A percentile compares a stretch with the other conserved stretches of the same genome.
These are phyloP conservation scores for Mastomys natalensis DNA, from an alignment of 2,113 vertebrate species.

Conservation along the genomic window DNA sequence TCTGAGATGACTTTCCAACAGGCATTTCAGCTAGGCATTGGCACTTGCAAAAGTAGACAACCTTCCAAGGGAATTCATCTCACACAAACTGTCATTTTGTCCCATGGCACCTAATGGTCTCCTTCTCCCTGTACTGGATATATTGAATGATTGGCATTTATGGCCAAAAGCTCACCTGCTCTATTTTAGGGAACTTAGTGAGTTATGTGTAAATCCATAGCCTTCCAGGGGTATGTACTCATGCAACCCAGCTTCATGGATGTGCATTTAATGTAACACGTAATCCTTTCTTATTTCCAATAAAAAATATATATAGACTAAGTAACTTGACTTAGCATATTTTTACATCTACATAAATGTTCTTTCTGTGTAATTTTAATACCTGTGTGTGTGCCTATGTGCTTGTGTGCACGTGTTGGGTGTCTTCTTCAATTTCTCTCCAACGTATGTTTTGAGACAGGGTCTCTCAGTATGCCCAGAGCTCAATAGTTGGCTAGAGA, in stretches of 20 bases:
- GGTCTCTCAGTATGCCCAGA: background rate
- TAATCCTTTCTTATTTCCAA: background rate
- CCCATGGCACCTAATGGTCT: background rate
- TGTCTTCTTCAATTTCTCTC: background rate
- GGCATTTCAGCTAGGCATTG: background rate
- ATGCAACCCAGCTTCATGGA: background rate
- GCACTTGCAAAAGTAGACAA: background rate
- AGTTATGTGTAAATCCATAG: background rate
- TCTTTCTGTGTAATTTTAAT: conserved; percentile 38
- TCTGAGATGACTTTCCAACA: background rate
- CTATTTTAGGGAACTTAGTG: background rate
- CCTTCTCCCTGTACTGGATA: background rate
- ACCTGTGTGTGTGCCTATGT: background rate
- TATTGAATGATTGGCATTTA: background rate
- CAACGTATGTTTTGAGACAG: background rate
- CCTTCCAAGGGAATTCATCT: background rate
- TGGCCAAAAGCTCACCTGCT: background rate
- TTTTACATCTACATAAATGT: background rate
- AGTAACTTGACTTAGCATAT: background rate
- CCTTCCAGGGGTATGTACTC: background rate
- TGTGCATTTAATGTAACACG: background rate
- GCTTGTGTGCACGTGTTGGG: background rate
- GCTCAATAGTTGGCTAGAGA: background rate
- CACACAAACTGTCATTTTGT: background rate
- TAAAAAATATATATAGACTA: background rate